Evolutionary conservation across 92 coral and sea anemone genomes (phyloP).

Genomic region (Virgularia gustaviana): DNA sequence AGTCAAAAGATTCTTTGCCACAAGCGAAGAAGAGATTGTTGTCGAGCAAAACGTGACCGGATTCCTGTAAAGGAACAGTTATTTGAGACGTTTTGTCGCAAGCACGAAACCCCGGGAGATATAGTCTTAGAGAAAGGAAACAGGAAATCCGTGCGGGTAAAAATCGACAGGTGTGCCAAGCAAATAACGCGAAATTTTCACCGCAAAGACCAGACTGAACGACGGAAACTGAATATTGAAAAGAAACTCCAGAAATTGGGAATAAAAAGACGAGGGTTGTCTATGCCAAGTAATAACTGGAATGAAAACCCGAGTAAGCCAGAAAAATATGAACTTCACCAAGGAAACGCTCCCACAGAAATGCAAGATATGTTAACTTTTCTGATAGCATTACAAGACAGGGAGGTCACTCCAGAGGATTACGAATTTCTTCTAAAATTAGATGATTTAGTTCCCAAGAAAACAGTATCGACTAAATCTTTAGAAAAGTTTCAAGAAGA

Average conservation of each 20-base stretch:
- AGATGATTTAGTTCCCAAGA: conserved; percentile 64
- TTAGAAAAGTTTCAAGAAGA: conserved; percentile 58
- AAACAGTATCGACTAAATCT: conserved; percentile 61
- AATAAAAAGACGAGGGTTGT: conserved; percentile 1
- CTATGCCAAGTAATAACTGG: neutral
- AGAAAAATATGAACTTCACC: conserved; percentile 30
- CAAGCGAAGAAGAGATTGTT: neutral
- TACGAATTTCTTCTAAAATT: conserved; percentile 71
- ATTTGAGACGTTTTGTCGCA: conserved; percentile 11
- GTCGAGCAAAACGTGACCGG: conserved; percentile 14
- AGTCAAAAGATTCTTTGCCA: too few species aligned
- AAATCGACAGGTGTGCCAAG: conserved; percentile 1
- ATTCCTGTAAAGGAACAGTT: conserved; percentile 7
- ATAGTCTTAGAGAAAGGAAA: neutral
- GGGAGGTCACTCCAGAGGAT: conserved; percentile 94
- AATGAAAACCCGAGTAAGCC: neutral
- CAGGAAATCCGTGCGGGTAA: conserved; percentile 8
- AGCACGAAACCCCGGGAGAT: neutral
- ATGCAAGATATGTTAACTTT: conserved; percentile 5
- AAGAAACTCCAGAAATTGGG: conserved; percentile 23
- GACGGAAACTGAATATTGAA: conserved; percentile 19
- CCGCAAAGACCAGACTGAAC: conserved; percentile 17
- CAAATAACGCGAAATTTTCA: conserved; percentile 1
- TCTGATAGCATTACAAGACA: conserved; percentile 62
- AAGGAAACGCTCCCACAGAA: conserved; percentile 17